These are phyloP conservation scores for Liposcelis brunnea DNA, from an alignment of 2,888 invertebrate species.

Conservation along the genomic window DNA sequence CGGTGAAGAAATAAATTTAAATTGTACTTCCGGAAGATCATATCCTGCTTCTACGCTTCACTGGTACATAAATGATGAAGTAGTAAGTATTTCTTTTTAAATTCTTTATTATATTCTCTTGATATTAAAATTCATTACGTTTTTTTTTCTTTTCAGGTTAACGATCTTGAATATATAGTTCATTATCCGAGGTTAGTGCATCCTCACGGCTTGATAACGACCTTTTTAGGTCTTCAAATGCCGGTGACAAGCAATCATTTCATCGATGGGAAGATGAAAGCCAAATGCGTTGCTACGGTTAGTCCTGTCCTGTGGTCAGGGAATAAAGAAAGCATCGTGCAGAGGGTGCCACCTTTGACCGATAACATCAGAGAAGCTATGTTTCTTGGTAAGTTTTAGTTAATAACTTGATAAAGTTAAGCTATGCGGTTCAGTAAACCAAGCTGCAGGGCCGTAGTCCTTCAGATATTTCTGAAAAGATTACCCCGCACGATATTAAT, in stretches of 20 bases:
- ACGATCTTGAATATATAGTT: conserved; percentile 31
- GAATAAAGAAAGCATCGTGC: conserved; percentile 38
- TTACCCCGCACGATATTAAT: no score
- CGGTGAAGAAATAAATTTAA: conserved; percentile 32
- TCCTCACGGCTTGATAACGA: conserved; percentile 38
- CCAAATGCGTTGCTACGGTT: conserved; percentile 41
- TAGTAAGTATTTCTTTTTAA: conserved; percentile 22
- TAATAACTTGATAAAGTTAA: no score
- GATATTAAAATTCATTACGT: no score
- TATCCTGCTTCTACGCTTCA: conserved; percentile 30
- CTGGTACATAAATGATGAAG: conserved; percentile 33
- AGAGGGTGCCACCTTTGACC: conserved; percentile 34
- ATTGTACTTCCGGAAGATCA: conserved; percentile 34
- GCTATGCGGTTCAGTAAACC: no score
- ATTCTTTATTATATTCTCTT: conserved; percentile 6
- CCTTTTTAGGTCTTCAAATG: conserved; percentile 37
- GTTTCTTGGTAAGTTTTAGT: conserved; percentile 34
- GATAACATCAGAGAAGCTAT: conserved; percentile 42
- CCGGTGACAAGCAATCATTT: conserved; percentile 36
- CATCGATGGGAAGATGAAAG: conserved; percentile 39
- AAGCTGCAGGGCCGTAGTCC: no score
- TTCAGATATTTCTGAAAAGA: no score
- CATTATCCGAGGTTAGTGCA: conserved; percentile 35
- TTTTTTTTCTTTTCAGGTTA: conserved; percentile 29
- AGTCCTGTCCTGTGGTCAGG: conserved; percentile 41